Base-by-base conservation (phyloP, 2,113 vertebrate genomes). In the Pluvialis apricaria region DNA sequence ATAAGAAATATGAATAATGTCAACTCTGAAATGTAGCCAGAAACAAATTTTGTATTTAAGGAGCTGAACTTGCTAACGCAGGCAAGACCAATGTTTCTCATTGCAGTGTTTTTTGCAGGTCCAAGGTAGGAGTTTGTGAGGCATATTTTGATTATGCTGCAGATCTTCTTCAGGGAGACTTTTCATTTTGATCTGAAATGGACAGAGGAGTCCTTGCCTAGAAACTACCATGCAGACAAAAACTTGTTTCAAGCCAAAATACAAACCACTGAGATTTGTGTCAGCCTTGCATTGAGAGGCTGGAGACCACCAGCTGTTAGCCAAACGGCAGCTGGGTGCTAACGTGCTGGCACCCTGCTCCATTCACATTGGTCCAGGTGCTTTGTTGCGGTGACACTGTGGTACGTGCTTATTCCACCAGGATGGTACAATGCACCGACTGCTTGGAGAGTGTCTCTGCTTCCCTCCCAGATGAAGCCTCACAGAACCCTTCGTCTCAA, bases 381-480 rank as follows among this genome's bases (percentile, higher is more conserved):
- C 32, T 76, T 49, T 40, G 18, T 64, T 44, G 32, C 1, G 1
- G 45, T 81, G 26, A 45, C 8, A 2, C 55, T 16, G 5, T 44
- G 21, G 13, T 11, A 61, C 0, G 1, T 32, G 6, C 17, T 2
- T 3, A 0, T 79, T 54, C 51, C 3, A 1, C 42, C 10, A 7
- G 38, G 25, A 34, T 36, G 17, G 15, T 49, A 15, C 2, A 1
- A 10, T 25, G 18, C 1, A 1, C 34, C 0, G 2, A 34, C 36
- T 22, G 3, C 1, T 36, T 36, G 21, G 25, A 24, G 38, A 15
- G 1, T 9, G 7, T 40, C n/a, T 62, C 42, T 58, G 17, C 51
- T 77, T 55, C n/a, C 38, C 4, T 58, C 26, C 10, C 10, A 11
- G 32, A 13, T 5, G 13, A 62, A 68, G 36, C 38, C 34, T 65